Percentiles rank a stretch among this genome's conserved stretches.
Conservation (phyloP, 2,888 invertebrate species). For the Apodemia zela region DNA sequence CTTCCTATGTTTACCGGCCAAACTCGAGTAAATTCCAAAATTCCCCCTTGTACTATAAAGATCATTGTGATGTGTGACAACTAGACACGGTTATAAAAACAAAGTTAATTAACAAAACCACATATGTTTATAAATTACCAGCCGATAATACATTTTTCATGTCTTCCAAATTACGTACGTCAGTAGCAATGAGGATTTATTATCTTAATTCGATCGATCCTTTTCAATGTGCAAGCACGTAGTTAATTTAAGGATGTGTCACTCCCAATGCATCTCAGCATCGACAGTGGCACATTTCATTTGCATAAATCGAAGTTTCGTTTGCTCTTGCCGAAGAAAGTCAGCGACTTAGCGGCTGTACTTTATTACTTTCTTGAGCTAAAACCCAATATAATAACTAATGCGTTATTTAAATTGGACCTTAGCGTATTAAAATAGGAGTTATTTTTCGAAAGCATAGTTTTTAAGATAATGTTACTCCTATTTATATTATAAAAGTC, state of each 20-base stretch:
- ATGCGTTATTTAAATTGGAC: background rate
- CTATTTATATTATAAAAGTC: slow-evolving; percentile 22
- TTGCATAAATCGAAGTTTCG: slow-evolving; percentile 36
- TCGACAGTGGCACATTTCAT: slow-evolving; percentile 30
- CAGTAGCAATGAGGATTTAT: slow-evolving; percentile 21
- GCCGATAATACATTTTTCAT: slow-evolving; percentile 10
- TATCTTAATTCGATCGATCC: slow-evolving; percentile 26
- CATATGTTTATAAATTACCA: background rate
- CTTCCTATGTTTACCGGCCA: too few species aligned
- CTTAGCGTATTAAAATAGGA: slow-evolving; percentile 10
- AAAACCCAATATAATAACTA: too few species aligned
- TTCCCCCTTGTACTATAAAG: too few species aligned
- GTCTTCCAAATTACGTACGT: slow-evolving; percentile 4
- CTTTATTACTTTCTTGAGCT: background rate
- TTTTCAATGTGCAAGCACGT: slow-evolving; percentile 24
- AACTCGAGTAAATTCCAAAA: too few species aligned
- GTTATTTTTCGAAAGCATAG: slow-evolving; percentile 13
- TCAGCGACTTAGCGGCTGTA: slow-evolving; percentile 28
- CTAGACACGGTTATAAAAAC: background rate
- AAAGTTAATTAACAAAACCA: background rate
- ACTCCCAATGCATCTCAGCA: slow-evolving; percentile 28
- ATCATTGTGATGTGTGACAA: background rate
- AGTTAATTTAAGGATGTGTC: slow-evolving; percentile 32
- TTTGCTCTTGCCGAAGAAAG: slow-evolving; percentile 32
- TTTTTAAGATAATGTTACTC: slow-evolving; percentile 10